phyloP scores from a whole-genome alignment of 2,113 vertebrate species.

The Aix galericulata region DNA sequence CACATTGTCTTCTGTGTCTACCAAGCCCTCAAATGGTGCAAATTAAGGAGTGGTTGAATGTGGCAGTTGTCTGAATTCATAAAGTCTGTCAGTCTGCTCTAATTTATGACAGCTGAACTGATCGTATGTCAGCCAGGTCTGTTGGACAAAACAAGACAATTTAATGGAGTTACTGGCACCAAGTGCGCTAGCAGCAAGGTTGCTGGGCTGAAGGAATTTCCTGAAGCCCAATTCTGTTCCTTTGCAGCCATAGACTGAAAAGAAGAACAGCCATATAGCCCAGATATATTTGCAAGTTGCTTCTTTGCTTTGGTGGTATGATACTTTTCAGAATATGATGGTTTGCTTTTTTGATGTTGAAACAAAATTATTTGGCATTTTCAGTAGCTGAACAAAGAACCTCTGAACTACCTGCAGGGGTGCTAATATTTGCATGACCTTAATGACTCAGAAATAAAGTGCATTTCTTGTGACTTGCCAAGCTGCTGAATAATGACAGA shows the following conservation, averaged over 20 bases:
- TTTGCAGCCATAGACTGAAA: not conserved
- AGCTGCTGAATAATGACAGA: not conserved
- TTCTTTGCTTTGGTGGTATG: not conserved
- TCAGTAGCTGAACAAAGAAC: not conserved
- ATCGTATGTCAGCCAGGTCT: not conserved
- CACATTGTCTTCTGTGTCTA: not conserved
- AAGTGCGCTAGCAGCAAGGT: fast-evolving
- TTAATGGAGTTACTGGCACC: not conserved
- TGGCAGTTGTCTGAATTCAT: not conserved
- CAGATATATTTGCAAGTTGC: not conserved
- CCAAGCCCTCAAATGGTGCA: not conserved
- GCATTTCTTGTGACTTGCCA: not conserved
- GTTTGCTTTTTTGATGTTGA: not conserved
- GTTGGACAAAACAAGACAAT: not conserved
- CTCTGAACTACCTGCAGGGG: not conserved
- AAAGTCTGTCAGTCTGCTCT: fast-evolving
- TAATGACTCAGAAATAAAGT: not conserved
- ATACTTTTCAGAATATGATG: not conserved
- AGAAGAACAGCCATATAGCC: not conserved
- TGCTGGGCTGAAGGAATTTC: not conserved
- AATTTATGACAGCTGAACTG: not conserved
- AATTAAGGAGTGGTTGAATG: fast-evolving
- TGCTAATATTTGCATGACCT: not conserved
- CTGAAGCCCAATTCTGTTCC: not conserved
- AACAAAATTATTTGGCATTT: not conserved